Conservation (phyloP, 2,888 invertebrate genomes). For the Eupithecia exiguata region DNA sequence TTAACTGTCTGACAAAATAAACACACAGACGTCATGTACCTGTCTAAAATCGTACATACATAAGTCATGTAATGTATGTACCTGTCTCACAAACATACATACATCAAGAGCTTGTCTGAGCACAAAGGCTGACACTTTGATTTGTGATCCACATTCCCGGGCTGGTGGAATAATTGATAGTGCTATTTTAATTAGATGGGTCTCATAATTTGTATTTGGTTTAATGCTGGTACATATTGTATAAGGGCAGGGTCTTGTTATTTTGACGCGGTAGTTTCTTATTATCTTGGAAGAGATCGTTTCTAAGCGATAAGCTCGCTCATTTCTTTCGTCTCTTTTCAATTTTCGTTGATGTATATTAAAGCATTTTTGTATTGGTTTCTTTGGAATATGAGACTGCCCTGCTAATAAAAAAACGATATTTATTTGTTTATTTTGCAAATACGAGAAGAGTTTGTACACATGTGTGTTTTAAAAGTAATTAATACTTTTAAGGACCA, state of each 20-base stretch:
- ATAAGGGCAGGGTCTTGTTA: not conserved
- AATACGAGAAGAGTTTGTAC: not conserved
- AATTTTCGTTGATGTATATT: not conserved
- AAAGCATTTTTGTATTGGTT: not conserved
- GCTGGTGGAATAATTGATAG: slow-evolving; percentile 26
- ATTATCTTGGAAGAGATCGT: not conserved
- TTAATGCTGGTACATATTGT: not conserved
- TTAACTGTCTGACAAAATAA: not conserved
- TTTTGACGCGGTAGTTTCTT: not conserved
- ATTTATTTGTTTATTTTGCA: not conserved
- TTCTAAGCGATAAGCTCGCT: not conserved
- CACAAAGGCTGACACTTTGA: slow-evolving; percentile 32
- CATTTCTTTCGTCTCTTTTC: not conserved
- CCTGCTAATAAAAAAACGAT: not conserved
- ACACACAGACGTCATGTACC: not conserved
- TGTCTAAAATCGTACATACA: not conserved
- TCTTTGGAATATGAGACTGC: not conserved
- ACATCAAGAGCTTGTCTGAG: slow-evolving; percentile 16
- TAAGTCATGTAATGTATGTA: not conserved
- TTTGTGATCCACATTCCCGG: slow-evolving; percentile 19
- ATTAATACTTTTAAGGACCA: not conserved
- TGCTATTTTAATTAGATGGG: slow-evolving; percentile 26
- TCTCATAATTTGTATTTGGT: not conserved
- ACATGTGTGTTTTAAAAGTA: not conserved
- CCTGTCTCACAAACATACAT: not conserved